These are phyloP conservation scores for Abramis brama DNA, from an alignment of 2,113 vertebrate genomes.

Conservation along the genomic window DNA sequence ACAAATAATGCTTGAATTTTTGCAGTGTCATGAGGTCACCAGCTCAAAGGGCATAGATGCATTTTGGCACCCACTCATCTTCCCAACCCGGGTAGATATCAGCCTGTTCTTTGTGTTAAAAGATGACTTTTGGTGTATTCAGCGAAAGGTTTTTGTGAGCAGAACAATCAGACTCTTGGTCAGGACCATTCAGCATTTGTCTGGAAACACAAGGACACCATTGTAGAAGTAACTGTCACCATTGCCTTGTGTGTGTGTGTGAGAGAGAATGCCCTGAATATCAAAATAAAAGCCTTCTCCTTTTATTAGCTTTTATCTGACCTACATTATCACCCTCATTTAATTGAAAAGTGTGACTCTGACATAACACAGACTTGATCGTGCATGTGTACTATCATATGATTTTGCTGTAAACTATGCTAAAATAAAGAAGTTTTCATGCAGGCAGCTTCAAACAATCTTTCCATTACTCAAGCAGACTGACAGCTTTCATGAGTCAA, in stretches of 20 bases:
- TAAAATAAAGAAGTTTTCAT: neutral
- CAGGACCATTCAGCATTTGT: conserved; percentile 6
- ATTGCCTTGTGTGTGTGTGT: neutral
- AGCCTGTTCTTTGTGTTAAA: conserved; percentile 16
- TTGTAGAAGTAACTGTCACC: conserved; percentile 28
- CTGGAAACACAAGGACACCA: conserved; percentile 19
- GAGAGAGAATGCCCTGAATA: conserved; percentile 63
- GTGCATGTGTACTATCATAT: neutral
- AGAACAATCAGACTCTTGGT: conserved; percentile 32
- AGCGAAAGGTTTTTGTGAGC: neutral
- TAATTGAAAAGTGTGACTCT: conserved; percentile 23
- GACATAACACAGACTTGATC: neutral
- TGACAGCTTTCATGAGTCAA: neutral
- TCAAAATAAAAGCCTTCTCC: conserved; percentile 50
- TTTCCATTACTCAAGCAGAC: neutral
- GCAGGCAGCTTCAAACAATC: neutral
- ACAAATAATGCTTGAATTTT: neutral
- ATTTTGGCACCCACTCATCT: conserved; percentile 11
- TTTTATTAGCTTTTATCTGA: conserved; percentile 65
- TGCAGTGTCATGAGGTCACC: neutral
- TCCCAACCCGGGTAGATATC: neutral
- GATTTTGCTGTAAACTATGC: neutral
- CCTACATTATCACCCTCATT: conserved; percentile 56
- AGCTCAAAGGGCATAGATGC: neutral
- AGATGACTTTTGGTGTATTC: conserved; percentile 16